Evolutionary conservation across 2,888 invertebrate genomes (phyloP).

Genomic region (Troides oblongomaculatus): DNA sequence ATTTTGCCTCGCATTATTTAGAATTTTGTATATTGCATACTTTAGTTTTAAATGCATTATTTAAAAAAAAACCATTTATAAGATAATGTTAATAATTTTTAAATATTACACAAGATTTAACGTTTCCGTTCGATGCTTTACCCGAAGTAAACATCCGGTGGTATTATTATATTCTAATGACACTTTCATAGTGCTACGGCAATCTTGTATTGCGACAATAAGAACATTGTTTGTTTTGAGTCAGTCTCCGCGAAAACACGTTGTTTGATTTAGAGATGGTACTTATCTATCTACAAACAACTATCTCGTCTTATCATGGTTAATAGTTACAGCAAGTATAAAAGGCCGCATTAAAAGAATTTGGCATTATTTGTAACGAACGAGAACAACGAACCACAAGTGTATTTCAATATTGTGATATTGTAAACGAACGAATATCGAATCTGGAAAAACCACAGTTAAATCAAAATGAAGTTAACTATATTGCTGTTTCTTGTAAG

Average conservation of each 20-base stretch:
- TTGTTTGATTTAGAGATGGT: slow-evolving; percentile 62
- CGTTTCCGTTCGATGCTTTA: slow-evolving; percentile 50
- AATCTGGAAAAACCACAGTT: slow-evolving; percentile 46
- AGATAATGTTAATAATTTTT: background rate
- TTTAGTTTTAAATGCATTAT: too few species aligned
- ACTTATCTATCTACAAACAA: slow-evolving; percentile 63
- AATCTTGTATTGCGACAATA: slow-evolving; percentile 26
- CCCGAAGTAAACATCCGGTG: slow-evolving; percentile 59
- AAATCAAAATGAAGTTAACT: slow-evolving; percentile 64
- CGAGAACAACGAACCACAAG: slow-evolving; percentile 66
- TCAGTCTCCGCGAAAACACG: slow-evolving; percentile 73
- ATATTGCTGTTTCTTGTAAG: slow-evolving; percentile 67
- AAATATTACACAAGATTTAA: slow-evolving; percentile 31
- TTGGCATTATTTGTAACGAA: slow-evolving; percentile 62
- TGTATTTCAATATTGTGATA: slow-evolving; percentile 37
- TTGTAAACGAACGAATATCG: slow-evolving; percentile 67
- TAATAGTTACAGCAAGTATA: slow-evolving; percentile 68
- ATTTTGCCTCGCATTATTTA: too few species aligned
- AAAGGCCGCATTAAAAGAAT: slow-evolving; percentile 51
- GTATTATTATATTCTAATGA: slow-evolving; percentile 42
- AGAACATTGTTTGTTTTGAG: slow-evolving; percentile 57
- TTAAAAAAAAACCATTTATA: too few species aligned
- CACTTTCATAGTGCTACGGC: slow-evolving; percentile 30
- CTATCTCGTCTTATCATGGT: slow-evolving; percentile 73
- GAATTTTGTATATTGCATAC: too few species aligned